A percentile compares a stretch with the other conserved stretches of the same genome.
Evolutionary conservation across 2,113 vertebrate species (phyloP).

Genomic region (Falcunculus frontatus): DNA sequence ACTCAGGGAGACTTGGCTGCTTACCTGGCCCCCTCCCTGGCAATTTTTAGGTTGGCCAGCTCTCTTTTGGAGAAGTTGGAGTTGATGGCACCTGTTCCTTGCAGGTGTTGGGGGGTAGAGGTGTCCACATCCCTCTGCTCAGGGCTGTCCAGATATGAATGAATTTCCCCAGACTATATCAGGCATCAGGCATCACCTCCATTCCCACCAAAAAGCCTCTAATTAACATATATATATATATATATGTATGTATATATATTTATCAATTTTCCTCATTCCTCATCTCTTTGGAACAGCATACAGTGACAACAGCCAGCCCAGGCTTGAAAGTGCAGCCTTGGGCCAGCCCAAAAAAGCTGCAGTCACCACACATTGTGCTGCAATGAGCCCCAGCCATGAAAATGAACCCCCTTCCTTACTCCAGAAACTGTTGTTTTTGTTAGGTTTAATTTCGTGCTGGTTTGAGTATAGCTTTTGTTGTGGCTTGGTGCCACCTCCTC

Average conservation of each 20-base stretch:
- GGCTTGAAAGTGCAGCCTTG: not conserved
- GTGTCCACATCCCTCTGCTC: not conserved
- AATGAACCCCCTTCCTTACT: not conserved
- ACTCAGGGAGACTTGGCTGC: not conserved
- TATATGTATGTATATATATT: not conserved
- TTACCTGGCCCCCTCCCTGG: not conserved
- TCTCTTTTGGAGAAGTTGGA: not conserved
- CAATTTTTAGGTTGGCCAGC: not conserved
- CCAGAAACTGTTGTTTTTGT: not conserved
- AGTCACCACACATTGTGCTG: not conserved
- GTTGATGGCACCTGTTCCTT: not conserved
- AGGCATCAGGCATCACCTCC: not conserved
- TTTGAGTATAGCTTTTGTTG: not conserved
- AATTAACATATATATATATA: not conserved
- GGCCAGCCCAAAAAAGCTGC: not conserved
- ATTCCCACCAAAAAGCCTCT: not conserved
- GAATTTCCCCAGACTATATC: not conserved
- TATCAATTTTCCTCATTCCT: not conserved
- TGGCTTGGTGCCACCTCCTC: not conserved
- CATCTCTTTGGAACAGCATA: not conserved
- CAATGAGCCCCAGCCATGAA: not conserved
- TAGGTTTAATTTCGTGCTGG: not conserved
- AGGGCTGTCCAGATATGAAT: not conserved
- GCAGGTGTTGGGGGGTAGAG: not conserved
- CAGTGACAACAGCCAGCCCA: not conserved